A percentile compares a stretch with the other conserved stretches of the same genome.
These are phyloP conservation scores for Drosophila kikkawai DNA, from an alignment of 1,140 invertebrate species.

Conservation along the genomic window DNA sequence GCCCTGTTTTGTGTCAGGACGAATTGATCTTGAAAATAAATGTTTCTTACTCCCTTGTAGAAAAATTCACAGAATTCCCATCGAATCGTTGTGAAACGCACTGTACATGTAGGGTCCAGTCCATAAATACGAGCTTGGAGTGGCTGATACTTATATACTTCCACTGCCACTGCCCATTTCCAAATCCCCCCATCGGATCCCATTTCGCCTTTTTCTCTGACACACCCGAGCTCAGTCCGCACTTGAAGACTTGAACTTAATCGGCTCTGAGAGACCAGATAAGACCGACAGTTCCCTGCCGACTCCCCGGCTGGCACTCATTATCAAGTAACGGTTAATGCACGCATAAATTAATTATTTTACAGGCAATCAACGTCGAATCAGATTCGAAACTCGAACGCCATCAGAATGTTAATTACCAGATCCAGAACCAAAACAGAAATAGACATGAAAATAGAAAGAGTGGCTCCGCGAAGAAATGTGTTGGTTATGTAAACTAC, in stretches of 20 bases:
- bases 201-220: not conserved
- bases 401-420: conserved; percentile 41
- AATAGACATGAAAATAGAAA: conserved; percentile 52
- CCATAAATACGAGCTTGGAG: conserved; percentile 57
- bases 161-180: not conserved
- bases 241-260: conserved; percentile 70
- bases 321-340: conserved; percentile 81
- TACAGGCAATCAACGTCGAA: conserved; percentile 56
- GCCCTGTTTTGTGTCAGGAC: not conserved
- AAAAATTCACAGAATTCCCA: not conserved
- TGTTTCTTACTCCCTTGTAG: not conserved
- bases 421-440: conserved; percentile 27
- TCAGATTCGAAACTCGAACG: conserved; percentile 20
- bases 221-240: conserved; percentile 32
- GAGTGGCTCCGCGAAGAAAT: conserved; percentile 37
- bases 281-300: conserved; percentile 28
- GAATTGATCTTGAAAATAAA: not conserved
- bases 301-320: conserved; percentile 25
- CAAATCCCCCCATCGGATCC: not conserved
- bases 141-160: not conserved
- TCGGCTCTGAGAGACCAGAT: conserved; percentile 63
- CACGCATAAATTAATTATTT: conserved; percentile 81
- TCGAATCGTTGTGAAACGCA: not conserved
- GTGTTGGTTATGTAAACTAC: conserved; percentile 60
- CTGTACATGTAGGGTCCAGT: conserved; percentile 29